These are phyloP conservation scores for Melinaea menophilus DNA, from an alignment of 2,888 invertebrate genomes.

Conservation along the genomic window DNA sequence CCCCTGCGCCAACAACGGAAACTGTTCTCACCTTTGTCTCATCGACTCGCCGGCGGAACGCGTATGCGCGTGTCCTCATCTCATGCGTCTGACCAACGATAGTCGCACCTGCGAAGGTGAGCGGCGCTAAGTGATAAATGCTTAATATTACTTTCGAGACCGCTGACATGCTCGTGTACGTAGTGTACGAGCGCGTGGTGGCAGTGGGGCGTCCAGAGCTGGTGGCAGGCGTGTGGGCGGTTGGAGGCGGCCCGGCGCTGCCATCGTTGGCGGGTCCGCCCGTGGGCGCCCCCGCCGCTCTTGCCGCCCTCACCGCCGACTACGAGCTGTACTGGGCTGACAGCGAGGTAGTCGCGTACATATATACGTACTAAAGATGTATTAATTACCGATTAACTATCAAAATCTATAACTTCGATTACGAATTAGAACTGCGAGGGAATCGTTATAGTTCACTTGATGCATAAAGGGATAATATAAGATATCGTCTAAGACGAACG, in stretches of 20 bases:
- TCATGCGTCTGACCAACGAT: conserved; percentile 86
- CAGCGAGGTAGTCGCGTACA: conserved; percentile 66
- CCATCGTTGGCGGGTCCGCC: conserved; percentile 87
- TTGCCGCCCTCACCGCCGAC: conserved; percentile 83
- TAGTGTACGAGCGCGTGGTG: conserved; percentile 87
- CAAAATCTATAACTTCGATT: too few relatives aligned
- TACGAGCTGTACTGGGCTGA: conserved; percentile 88
- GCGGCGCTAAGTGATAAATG: neutral
- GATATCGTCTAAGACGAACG: conserved; percentile 66
- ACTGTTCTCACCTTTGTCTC: conserved; percentile 90
- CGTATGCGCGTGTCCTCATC: conserved; percentile 91
- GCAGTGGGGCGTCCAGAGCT: conserved; percentile 86
- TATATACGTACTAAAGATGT: too few relatives aligned
- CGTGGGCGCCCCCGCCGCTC: conserved; percentile 82
- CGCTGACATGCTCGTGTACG: neutral
- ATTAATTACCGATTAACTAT: too few relatives aligned
- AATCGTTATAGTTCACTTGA: too few relatives aligned
- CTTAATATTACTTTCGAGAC: too few relatives aligned
- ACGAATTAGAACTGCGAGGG: too few relatives aligned
- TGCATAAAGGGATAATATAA: neutral
- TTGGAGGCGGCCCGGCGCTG: conserved; percentile 85
- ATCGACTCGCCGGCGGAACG: conserved; percentile 80
- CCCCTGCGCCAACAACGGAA: conserved; percentile 85
- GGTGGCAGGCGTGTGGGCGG: conserved; percentile 88
- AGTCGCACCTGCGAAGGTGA: conserved; percentile 81